These are phyloP conservation scores for Poecile montanus DNA, from an alignment of 2,797 vertebrate species.

Conservation along the genomic window DNA sequence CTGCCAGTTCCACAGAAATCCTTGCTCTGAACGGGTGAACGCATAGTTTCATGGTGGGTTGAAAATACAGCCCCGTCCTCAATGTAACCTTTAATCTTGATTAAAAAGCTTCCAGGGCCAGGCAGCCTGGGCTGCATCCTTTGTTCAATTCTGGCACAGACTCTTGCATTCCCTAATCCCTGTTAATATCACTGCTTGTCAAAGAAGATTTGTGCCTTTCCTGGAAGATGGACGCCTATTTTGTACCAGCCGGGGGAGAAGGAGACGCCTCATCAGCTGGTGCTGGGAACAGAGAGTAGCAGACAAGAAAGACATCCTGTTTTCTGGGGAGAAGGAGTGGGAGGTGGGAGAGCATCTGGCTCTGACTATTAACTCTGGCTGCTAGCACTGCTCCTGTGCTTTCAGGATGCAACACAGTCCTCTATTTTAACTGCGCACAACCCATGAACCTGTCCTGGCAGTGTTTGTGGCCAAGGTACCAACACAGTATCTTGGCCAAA, in stretches of 20 bases:
- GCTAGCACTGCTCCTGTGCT: not conserved
- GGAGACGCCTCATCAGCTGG: not conserved
- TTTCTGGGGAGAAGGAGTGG: not conserved
- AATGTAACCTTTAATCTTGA: not conserved
- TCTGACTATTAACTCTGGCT: not conserved
- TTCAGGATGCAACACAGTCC: not conserved
- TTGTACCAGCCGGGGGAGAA: not conserved
- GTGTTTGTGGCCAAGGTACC: not conserved
- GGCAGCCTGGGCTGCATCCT: not conserved
- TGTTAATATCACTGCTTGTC: conserved; percentile 58
- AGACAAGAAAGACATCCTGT: conserved; percentile 46
- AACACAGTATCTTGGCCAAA: not conserved
- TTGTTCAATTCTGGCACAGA: not conserved
- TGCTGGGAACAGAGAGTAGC: not conserved
- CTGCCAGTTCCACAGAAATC: not conserved
- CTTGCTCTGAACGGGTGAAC: not conserved
- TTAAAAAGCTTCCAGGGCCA: not conserved
- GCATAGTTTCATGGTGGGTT: not conserved
- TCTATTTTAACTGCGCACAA: not conserved
- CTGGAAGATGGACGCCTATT: conserved; percentile 11
- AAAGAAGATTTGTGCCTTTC: conserved; percentile 65
- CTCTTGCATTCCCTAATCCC: conserved; percentile 49
- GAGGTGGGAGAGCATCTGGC: not conserved
- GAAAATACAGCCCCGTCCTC: not conserved
- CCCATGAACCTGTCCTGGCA: not conserved